Conservation (phyloP, 2,888 invertebrate genomes). For the Mythimna loreyi region DNA sequence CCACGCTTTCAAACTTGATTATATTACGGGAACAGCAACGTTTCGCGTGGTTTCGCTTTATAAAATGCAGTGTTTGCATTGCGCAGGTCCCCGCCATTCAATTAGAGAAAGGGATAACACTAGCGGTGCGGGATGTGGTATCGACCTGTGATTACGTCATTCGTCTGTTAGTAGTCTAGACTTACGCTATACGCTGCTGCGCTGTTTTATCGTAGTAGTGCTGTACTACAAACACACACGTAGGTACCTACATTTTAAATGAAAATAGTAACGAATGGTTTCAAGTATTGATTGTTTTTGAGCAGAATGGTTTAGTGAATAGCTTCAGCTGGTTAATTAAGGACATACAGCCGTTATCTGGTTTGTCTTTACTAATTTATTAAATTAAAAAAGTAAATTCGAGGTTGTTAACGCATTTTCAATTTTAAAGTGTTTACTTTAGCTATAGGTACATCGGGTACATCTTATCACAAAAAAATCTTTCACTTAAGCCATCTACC, state of each 20-base stretch:
- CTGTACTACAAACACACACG: neutral
- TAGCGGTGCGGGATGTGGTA: neutral
- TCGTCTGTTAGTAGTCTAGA: constrained; percentile 32
- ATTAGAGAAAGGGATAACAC: constrained; percentile 9
- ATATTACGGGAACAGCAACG: neutral
- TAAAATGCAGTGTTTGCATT: constrained; percentile 1
- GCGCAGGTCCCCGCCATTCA: neutral
- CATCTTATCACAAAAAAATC: neutral
- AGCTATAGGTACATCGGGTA: neutral
- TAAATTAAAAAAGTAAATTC: neutral
- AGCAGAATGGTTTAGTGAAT: neutral
- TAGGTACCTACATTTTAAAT: neutral
- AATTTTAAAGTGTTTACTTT: neutral
- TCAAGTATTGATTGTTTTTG: constrained; percentile 8
- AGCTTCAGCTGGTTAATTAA: constrained; percentile 1
- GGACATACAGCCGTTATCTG: neutral
- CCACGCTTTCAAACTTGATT: neutral
- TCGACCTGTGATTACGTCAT: constrained; percentile 20
- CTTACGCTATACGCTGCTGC: neutral
- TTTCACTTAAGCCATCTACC: too few species aligned
- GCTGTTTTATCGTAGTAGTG: neutral
- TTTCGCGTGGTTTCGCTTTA: neutral
- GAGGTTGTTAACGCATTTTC: neutral
- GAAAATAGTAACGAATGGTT: neutral
- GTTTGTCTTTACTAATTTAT: neutral